These are phyloP conservation scores for Cebus imitator DNA, from an alignment of 2,113 vertebrate genomes.

Conservation along the genomic window DNA sequence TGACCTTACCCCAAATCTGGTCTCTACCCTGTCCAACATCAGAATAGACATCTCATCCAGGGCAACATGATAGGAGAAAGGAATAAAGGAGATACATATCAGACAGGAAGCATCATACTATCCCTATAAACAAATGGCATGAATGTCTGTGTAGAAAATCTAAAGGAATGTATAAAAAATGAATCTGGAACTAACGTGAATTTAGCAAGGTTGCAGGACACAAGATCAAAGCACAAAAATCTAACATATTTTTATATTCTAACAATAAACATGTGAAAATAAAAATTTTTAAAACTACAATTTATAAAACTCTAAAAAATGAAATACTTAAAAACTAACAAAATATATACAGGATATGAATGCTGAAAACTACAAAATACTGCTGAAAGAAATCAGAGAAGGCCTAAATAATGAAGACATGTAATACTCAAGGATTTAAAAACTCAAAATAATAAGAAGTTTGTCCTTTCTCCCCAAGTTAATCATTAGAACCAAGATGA, in stretches of 20 bases:
- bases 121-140: not conserved
- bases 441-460: not conserved
- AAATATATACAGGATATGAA: not conserved
- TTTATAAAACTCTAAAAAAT: slow-evolving; percentile 10
- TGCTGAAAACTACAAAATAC: not conserved
- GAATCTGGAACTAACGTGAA: not conserved
- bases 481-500: not conserved
- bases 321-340: not conserved
- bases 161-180: not conserved
- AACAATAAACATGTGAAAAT: not conserved
- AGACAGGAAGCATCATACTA: not conserved
- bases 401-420: not conserved
- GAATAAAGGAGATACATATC: not conserved
- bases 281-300: not conserved
- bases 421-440: not conserved
- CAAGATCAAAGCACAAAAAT: not conserved
- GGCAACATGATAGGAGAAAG: not conserved
- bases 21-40: not conserved
- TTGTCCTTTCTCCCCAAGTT: not conserved
- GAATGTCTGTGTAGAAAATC: not conserved
- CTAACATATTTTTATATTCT: not conserved
- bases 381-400: not conserved
- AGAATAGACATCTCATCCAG: not conserved
- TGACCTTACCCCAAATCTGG: not conserved
- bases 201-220: not conserved